phyloP scores from a whole-genome alignment of 1,140 invertebrate genomes.

The Whitmania pigra region DNA sequence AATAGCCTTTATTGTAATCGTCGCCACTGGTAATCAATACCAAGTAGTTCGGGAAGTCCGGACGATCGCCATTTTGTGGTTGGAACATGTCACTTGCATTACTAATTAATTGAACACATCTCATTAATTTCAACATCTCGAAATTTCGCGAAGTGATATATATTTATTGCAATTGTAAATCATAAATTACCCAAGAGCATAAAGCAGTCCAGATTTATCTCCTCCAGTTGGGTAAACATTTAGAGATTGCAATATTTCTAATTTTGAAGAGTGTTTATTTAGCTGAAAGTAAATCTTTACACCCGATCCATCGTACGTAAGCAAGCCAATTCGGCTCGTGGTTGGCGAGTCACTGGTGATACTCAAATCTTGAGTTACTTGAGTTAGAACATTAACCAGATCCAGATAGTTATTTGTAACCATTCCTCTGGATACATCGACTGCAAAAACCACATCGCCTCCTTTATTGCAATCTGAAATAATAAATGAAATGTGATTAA shows the following conservation, averaged over 20 bases:
- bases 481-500: background rate
- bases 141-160: background rate
- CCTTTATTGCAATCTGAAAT: background rate
- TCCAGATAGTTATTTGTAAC: background rate
- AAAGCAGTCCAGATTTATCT: background rate
- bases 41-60: slow-evolving; percentile 13
- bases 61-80: slow-evolving; percentile 10
- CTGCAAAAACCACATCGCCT: slow-evolving; percentile 1
- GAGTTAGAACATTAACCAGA: background rate
- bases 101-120: too few species aligned
- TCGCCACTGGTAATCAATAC: slow-evolving; percentile 8
- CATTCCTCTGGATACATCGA: slow-evolving; percentile 1
- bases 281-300: slow-evolving; percentile 7
- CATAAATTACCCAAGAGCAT: slow-evolving; percentile 2
- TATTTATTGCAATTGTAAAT: background rate
- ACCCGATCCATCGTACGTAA: background rate
- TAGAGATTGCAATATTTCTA: background rate
- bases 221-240: background rate
- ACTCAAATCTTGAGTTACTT: background rate
- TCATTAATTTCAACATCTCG: background rate
- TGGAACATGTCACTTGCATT: background rate
- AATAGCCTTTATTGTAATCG: background rate
- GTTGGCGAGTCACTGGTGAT: background rate
- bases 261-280: background rate
- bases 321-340: background rate